Evolutionary conservation across 2,888 invertebrate genomes (phyloP), one percentile per base, ranked within the genome.

Genomic region (Eurois occulta): DNA sequence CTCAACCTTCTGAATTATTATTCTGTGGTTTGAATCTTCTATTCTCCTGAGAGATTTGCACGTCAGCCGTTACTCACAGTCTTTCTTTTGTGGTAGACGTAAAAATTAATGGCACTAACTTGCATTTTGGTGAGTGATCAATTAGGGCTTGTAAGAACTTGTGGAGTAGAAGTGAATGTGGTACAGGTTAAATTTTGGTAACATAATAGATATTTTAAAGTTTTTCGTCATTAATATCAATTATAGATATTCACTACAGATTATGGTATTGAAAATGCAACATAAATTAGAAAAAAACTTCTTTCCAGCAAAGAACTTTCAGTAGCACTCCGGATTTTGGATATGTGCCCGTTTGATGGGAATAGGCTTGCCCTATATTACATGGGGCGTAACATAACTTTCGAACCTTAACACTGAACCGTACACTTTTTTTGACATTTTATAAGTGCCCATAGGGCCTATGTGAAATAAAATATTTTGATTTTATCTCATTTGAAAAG

Each of bases 41-140:
- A 80, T 84, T 80, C 70, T 72, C 64, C 18, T n/a, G n/a, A 66
- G 65, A 65, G 55, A 65, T 75, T 78, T 13, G n/a, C 24, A 3
- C 41, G 41, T 62, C 62, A 1, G 21, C 21, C 21, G 62, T 80
- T 85, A 74, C 16, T 80, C 35, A 28, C 32, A 75, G 32, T 7
- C n/a, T 35, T 21, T n/a, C n/a, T 55, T 46, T 38, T 28, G 46
- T 32, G n/a, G 16, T 21, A 65, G 65, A 41, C 38, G 55, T 41
- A 75, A 64, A 64, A 81, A 70, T 52, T 52, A 24, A 77, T 83
- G 43, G 38, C 13, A 38, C 24, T 48, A 58, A 16, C 55, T 66
- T 55, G 38, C 62, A 38, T 35, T 62, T 41, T 28, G 18, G n/a
- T 24, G 8, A 16, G 18, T 81, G 81, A 81, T 78, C 64, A 46